Evolutionary conservation across 2,113 vertebrate genomes (phyloP), one percentile per base, ranked within the genome.

Genomic region (Heptranchias perlo): DNA sequence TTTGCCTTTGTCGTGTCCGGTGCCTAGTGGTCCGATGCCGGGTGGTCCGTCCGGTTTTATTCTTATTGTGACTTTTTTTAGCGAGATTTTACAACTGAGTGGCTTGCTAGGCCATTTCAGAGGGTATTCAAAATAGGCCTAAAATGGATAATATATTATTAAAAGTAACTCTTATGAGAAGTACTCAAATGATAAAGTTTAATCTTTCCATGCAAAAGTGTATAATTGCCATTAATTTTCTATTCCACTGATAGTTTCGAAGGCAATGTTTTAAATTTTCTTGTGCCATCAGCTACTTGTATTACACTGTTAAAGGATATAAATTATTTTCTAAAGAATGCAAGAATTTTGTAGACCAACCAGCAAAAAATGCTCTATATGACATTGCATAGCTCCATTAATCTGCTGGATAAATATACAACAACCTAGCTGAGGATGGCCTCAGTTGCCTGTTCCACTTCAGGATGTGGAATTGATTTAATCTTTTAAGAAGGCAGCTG

Each of bases 401-500:
- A 92, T 92, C 89, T 92, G 89, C 13, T 47, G 62, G 62, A 64
- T 94, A 67, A 67, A n/a, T 64, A 47, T 7, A 13, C 58, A 94
- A 21, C 21, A 94, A 28, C 61, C n/a, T 67, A 3, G 62, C n/a
- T 94, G 3, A 65, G 18, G n/a, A 28, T 94, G 8, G n/a, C 21
- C 21, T 23, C 62, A 65, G n/a, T 92, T 28, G 6, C 11, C 21
- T 94, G 21, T 44, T 94, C 92, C 92, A 64, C 3, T 44, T 65
- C 92, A 94, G 62, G 62, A 94, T 25, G n/a, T 64, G n/a, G 21
- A 23, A 64, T 65, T 47, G 62, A 5, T 67, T 94, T 94, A 39
- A 94, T 28, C 92, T 35, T 7, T 65, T 94, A 94, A 94, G n/a
- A 65, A 47, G 62, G 62, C 92, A 94, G 92, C 62, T 94, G 21